Percentiles rank a stretch among this genome's conserved stretches.
phyloP scores from a whole-genome alignment of 1,140 invertebrate genomes.

The Dinothrombium tinctorium region DNA sequence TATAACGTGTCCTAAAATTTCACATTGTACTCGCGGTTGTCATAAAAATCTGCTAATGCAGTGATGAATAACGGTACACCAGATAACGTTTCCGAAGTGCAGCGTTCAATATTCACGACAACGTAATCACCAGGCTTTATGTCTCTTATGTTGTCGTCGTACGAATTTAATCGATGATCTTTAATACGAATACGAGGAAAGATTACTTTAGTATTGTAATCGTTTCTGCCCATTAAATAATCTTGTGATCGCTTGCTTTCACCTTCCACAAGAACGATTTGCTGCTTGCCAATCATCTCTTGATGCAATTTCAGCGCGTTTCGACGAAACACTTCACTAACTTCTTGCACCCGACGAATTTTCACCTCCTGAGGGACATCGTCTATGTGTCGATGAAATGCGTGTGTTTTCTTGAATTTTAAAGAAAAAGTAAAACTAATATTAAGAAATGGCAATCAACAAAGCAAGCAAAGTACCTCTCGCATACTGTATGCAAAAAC shows the following conservation, averaged over 20 bases:
- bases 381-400: slow-evolving; percentile 53
- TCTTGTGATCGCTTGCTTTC: slow-evolving; percentile 38
- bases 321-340: slow-evolving; percentile 36
- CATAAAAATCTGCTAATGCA: slow-evolving; percentile 24
- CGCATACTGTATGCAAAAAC: slow-evolving; percentile 84
- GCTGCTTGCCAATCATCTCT: slow-evolving; percentile 36
- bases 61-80: slow-evolving; percentile 41
- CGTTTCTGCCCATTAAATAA: slow-evolving; percentile 46
- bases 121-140: slow-evolving; percentile 38
- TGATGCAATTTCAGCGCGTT: slow-evolving; percentile 37
- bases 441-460: neutral
- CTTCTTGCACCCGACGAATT: slow-evolving; percentile 33
- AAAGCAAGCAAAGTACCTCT: slow-evolving; percentile 31
- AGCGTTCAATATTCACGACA: slow-evolving; percentile 39
- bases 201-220: slow-evolving; percentile 59
- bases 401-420: slow-evolving; percentile 52
- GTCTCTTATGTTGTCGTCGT: too few relatives aligned
- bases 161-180: slow-evolving; percentile 5
- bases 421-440: slow-evolving; percentile 14
- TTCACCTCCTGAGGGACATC: slow-evolving; percentile 54
- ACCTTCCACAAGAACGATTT: slow-evolving; percentile 61
- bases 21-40: too few relatives aligned
- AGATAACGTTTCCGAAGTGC: slow-evolving; percentile 42
- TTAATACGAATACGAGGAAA: slow-evolving; percentile 25
- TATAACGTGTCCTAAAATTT: too few relatives aligned